phyloP scores from a whole-genome alignment of 1,140 invertebrate genomes.

The Philopotamus ludificatus region DNA sequence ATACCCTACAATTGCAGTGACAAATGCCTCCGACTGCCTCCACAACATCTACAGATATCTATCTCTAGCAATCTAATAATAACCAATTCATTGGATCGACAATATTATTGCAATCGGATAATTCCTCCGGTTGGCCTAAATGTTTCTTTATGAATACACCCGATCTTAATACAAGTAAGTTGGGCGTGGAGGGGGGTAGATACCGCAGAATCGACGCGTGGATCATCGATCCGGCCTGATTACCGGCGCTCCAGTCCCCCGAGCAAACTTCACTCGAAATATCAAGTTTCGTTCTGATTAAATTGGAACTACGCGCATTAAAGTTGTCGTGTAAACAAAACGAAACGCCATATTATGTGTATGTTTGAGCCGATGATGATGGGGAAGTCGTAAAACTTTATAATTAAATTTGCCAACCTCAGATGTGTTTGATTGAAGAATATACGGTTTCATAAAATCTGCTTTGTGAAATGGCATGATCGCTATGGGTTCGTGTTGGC shows the following conservation, averaged over 20 bases:
- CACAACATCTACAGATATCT: too few relatives aligned
- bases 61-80: neutral
- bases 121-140: too few relatives aligned
- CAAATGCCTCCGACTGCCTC: slow-evolving; percentile 21
- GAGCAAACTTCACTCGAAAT: slow-evolving; percentile 5
- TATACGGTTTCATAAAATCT: too few relatives aligned
- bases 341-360: slow-evolving; percentile 4
- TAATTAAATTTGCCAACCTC: slow-evolving; percentile 15
- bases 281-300: slow-evolving; percentile 20
- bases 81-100: neutral
- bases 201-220: too few relatives aligned
- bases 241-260: neutral
- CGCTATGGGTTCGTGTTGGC: too few relatives aligned
- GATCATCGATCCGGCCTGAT: neutral
- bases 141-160: too few relatives aligned
- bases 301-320: slow-evolving; percentile 22
- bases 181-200: too few relatives aligned
- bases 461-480: too few relatives aligned
- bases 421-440: too few relatives aligned
- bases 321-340: slow-evolving; percentile 27
- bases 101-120: neutral
- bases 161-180: too few relatives aligned
- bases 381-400: slow-evolving; percentile 20
- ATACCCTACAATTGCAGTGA: slow-evolving; percentile 23
- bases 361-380: neutral